Base-by-base conservation (phyloP, 2,113 vertebrate genomes). In the Syrrhaptes paradoxus region DNA sequence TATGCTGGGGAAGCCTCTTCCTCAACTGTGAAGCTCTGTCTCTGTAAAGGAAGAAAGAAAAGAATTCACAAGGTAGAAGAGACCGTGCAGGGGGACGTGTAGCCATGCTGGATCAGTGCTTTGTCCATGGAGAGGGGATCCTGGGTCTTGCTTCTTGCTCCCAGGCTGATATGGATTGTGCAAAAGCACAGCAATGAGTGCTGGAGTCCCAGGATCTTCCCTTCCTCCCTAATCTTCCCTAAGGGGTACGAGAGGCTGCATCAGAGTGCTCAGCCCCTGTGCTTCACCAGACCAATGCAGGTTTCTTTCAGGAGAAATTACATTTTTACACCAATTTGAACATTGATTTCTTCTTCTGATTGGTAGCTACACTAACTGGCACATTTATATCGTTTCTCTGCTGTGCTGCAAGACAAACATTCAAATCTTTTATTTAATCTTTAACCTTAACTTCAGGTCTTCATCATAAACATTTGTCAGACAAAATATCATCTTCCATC, bases 1-100 rank as follows among this genome's bases (percentile, higher is more conserved):
- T 36, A 3, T 0, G 0, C 1, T 29, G 31, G 46, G 41, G 22
- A 11, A 77, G 19, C 28, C 4, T 20, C 32, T 26, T 73, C n/a
- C 36, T 3, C 28, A 71, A 0, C 16, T 67, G 81, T 13, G 85
- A 67, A 78, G 6, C 13, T 58, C 3, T n/a, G 46, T 38, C 8
- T 74, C 54, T 58, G 14, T 41, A 21, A 58, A 63, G 12, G 4
- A 41, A 52, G 18, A 87, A 63, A 75, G 7, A 67, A 46, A 71
- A 72, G 2, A 26, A 59, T 65, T 38, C 7, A 3, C 41, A 13
- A 65, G 1, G 10, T 21, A 52, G 70, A 34, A 34, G 29, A 52
- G 3, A 46, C 1, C 0, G 1, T 22, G 32, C 13, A 80, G 32
- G 34, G 43, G 10, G 9, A 52, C 5, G 3, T 43, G 20, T 11